Conservation (phyloP, 2,888 invertebrate genomes). For the Danaus chrysippus region DNA sequence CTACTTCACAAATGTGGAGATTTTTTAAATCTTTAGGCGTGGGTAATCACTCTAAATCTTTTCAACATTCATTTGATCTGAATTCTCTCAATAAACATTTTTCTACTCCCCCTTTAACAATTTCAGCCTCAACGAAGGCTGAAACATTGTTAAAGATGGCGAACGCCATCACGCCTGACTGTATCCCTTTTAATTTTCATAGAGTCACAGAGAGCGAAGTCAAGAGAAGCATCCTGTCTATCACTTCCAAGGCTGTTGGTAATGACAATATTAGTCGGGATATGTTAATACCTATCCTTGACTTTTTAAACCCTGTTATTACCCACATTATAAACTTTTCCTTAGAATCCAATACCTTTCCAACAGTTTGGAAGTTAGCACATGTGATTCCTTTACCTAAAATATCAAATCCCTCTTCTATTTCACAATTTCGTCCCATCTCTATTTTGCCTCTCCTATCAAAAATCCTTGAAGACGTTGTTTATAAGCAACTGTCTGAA, state of each 20-base stretch:
- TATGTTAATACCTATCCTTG: too few relatives aligned
- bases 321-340: background rate
- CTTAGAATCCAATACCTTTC: background rate
- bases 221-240: background rate
- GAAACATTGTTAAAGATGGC: too few relatives aligned
- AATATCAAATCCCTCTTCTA: too few relatives aligned
- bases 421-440: too few relatives aligned
- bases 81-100: background rate
- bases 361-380: background rate
- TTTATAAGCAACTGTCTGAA: too few relatives aligned
- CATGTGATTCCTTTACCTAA: too few relatives aligned
- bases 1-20: background rate
- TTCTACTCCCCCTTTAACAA: background rate
- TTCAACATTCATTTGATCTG: background rate
- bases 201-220: background rate
- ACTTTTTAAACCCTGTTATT: background rate
- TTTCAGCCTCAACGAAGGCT: too few relatives aligned
- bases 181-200: background rate
- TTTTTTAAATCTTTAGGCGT: too few relatives aligned
- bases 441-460: too few relatives aligned
- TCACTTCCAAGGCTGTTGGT: too few relatives aligned
- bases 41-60: background rate
- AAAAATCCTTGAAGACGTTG: too few relatives aligned
- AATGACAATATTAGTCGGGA: too few relatives aligned
- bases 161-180: background rate